Percentiles rank a stretch among this genome's conserved stretches.
phyloP scores from a whole-genome alignment of 2,797 vertebrate genomes.

The Eulemur coronatus region DNA sequence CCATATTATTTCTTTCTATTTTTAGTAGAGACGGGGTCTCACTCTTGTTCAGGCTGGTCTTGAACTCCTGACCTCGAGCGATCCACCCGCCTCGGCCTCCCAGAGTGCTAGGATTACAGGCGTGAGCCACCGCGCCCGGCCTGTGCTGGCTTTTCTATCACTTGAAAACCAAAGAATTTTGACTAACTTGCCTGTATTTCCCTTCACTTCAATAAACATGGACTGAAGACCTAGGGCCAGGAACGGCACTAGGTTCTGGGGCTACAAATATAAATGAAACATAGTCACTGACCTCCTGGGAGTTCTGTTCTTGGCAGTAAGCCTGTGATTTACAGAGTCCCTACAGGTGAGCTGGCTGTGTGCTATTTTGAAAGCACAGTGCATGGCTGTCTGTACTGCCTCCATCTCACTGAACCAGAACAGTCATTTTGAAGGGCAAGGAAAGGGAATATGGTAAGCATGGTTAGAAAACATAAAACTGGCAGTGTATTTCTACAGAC shows the following conservation, averaged over 20 bases:
- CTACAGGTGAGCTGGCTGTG: background rate
- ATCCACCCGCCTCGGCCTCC: too few relatives aligned
- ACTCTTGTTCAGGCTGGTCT: too few relatives aligned
- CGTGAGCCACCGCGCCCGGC: too few relatives aligned
- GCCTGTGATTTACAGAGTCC: background rate
- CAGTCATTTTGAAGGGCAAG: slow-evolving; percentile 37
- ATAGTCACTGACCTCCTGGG: background rate
- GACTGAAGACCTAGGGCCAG: background rate
- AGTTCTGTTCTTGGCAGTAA: background rate
- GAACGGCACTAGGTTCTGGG: background rate
- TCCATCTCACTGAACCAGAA: background rate
- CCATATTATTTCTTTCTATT: too few relatives aligned
- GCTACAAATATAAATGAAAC: background rate
- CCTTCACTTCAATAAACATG: background rate
- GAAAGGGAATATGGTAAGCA: background rate
- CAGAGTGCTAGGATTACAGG: too few relatives aligned
- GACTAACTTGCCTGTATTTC: background rate
- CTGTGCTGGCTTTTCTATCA: background rate
- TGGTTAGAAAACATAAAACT: background rate
- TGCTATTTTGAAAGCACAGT: background rate
- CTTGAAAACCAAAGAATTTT: background rate
- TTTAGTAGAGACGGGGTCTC: too few relatives aligned
- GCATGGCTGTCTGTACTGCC: background rate
- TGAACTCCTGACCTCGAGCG: too few relatives aligned
- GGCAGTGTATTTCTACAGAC: background rate